Evolutionary conservation across 2,797 vertebrate species (phyloP).

Genomic region (Thamnophis elegans): DNA sequence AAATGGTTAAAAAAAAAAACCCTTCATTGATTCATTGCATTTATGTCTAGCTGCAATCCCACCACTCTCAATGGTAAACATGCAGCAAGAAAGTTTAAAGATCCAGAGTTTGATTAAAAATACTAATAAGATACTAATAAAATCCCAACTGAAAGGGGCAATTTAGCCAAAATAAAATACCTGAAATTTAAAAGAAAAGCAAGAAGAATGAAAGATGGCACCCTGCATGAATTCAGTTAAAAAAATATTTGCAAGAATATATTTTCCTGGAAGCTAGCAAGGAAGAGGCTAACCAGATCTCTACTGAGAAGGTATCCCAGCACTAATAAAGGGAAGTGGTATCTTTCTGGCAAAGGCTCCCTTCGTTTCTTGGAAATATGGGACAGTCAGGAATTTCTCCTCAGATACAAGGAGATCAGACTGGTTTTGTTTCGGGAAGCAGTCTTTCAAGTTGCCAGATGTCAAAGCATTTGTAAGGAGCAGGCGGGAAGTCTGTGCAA

Average conservation of each 20-base stretch:
- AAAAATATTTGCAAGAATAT: neutral
- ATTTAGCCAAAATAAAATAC: neutral
- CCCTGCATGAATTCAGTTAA: neutral
- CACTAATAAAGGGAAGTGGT: neutral
- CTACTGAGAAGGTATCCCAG: neutral
- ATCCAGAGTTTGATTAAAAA: neutral
- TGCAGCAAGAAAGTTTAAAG: neutral
- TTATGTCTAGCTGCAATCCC: neutral
- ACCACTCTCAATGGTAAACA: neutral
- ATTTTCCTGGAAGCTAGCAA: neutral
- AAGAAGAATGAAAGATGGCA: neutral
- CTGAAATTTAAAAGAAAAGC: neutral
- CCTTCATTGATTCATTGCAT: neutral
- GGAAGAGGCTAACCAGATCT: neutral
- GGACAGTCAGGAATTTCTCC: neutral
- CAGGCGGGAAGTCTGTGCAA: slow-evolving; percentile 35
- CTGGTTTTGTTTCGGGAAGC: neutral
- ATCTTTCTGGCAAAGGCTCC: neutral
- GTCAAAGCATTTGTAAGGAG: slow-evolving; percentile 25
- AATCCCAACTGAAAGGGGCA: neutral
- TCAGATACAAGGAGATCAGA: neutral
- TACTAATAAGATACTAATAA: neutral
- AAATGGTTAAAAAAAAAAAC: slow-evolving; percentile 52
- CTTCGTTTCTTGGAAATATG: neutral
- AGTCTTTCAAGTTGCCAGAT: neutral